Evolutionary conservation across 2,888 invertebrate genomes (phyloP).

Genomic region (Hyposoter didymator): DNA sequence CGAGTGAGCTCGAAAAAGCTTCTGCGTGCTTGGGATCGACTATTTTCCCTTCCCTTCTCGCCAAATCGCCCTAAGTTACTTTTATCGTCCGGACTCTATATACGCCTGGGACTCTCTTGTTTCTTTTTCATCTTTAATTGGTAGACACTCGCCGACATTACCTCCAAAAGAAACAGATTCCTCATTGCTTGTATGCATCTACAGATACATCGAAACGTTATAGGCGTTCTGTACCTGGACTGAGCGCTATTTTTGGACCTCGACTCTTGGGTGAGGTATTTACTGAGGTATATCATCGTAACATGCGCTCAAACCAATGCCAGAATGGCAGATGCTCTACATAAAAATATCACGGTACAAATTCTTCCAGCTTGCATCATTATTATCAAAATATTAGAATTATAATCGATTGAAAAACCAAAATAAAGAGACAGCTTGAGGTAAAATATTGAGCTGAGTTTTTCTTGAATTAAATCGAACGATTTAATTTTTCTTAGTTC

Average conservation of each 20-base stretch:
- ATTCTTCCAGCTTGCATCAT: conserved; percentile 4
- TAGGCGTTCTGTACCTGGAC: conserved; percentile 39
- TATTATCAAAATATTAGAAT: background rate
- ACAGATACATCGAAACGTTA: conserved; percentile 26
- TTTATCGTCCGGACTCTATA: conserved; percentile 42
- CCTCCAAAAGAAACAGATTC: conserved; percentile 65
- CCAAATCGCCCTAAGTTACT: conserved; percentile 47
- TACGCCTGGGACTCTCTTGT: conserved; percentile 20
- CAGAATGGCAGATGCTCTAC: conserved; percentile 38
- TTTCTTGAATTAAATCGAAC: background rate
- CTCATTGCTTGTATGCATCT: conserved; percentile 37
- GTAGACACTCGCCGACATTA: conserved; percentile 64
- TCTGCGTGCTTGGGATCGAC: conserved; percentile 55
- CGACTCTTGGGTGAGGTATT: conserved; percentile 51
- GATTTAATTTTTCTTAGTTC: background rate
- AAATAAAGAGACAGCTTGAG: background rate
- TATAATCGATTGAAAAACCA: background rate
- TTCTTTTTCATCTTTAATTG: conserved; percentile 64
- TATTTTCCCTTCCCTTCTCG: conserved; percentile 43
- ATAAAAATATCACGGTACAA: conserved; percentile 15
- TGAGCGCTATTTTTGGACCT: conserved; percentile 63
- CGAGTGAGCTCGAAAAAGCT: conserved; percentile 63
- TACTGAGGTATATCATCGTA: conserved; percentile 42
- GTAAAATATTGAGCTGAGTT: background rate
- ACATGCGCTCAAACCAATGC: conserved; percentile 32